These are phyloP conservation scores for Geodia barretti DNA, from an alignment of 37 sponge, comb jelly and placozoan species.

Conservation along the genomic window DNA sequence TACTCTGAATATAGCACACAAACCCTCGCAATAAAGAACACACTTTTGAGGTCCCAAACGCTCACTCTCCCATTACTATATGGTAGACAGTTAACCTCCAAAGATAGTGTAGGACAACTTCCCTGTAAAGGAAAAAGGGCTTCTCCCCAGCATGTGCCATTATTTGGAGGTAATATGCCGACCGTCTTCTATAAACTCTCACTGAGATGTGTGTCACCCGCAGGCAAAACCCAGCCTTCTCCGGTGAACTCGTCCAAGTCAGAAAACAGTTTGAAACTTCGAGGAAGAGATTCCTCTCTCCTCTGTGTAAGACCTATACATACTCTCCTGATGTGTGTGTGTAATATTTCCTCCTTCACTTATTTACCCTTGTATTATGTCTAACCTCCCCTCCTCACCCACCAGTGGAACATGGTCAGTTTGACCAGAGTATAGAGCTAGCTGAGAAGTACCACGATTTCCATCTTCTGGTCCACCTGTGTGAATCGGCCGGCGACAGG, in stretches of 20 bases:
- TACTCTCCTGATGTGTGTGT: neutral
- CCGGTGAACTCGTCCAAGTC: too few relatives aligned
- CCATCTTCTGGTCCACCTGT: conserved; percentile 55
- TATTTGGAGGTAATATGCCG: neutral
- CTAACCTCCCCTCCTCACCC: conserved; percentile 20
- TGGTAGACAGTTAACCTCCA: too few relatives aligned
- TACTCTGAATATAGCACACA: too few relatives aligned
- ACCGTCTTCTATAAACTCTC: neutral
- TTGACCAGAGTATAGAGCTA: conserved; percentile 41
- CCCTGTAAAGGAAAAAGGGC: too few relatives aligned
- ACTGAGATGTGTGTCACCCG: too few relatives aligned
- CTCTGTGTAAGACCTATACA: conserved; percentile 37
- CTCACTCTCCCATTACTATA: too few relatives aligned
- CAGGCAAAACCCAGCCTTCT: neutral
- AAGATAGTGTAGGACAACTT: too few relatives aligned
- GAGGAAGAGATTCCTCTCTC: conserved; percentile 24
- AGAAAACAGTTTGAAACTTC: conserved; percentile 14
- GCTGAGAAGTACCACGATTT: conserved; percentile 81
- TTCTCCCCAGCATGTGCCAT: too few relatives aligned
- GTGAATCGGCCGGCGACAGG: conserved; percentile 34
- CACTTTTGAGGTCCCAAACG: too few relatives aligned
- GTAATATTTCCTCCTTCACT: neutral
- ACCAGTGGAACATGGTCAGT: conserved; percentile 57
- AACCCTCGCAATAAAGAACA: too few relatives aligned
- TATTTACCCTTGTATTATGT: too few relatives aligned